These are phyloP conservation scores for Contarinia nasturtii DNA, from an alignment of 1,140 invertebrate genomes.

Conservation along the genomic window DNA sequence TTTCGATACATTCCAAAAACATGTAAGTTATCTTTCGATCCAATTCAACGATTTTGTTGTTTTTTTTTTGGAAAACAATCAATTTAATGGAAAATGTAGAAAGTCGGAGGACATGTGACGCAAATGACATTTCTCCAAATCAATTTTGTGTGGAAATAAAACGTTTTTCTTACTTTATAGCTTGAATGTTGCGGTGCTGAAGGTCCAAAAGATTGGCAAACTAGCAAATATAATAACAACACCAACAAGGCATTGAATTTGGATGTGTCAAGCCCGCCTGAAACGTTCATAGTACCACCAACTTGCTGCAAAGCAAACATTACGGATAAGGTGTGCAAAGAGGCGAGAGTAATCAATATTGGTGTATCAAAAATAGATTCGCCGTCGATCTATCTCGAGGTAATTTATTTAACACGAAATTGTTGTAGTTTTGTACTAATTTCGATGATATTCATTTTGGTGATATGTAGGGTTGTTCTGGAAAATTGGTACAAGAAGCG, in stretches of 20 bases:
- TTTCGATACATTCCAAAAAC: conserved; percentile 49
- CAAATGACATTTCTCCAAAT: conserved; percentile 3
- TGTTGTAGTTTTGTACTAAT: not conserved
- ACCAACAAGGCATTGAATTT: conserved; percentile 21
- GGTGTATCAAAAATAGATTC: no score
- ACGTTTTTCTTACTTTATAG: conserved; percentile 18
- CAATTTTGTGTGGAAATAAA: not conserved
- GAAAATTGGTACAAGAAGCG: not conserved
- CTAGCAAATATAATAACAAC: conserved; percentile 34
- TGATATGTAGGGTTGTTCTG: not conserved
- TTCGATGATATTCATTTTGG: not conserved
- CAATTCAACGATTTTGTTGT: conserved; percentile 5
- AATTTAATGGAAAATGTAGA: not conserved
- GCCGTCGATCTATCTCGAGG: not conserved
- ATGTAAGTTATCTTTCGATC: conserved; percentile 25
- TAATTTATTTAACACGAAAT: not conserved
- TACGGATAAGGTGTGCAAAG: not conserved
- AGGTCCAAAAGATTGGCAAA: conserved; percentile 48
- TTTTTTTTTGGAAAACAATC: not conserved
- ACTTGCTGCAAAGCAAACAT: conserved; percentile 33
- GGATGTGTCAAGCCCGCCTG: conserved; percentile 18
- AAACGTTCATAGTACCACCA: conserved; percentile 32
- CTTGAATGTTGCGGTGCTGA: conserved; percentile 52
- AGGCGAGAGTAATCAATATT: not conserved
- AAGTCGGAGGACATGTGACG: not conserved